Evolutionary conservation across 1,140 invertebrate species (phyloP), one percentile per base, ranked within the genome.

Genomic region (Leptopilina boulardi): DNA sequence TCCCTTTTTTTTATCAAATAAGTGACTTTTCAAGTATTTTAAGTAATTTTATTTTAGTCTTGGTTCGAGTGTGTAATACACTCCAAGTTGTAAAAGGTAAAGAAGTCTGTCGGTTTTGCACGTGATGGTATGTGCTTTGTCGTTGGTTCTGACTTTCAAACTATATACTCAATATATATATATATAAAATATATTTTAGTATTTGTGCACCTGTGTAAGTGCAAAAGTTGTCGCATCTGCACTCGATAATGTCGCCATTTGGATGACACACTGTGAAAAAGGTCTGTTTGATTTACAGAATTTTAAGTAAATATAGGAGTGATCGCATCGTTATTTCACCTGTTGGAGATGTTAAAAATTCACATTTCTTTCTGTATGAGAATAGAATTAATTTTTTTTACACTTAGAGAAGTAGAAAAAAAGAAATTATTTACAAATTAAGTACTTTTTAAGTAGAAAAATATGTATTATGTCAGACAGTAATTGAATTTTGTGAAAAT

Each of bases 111-210:
- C 54, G 56, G 75, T 82, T 38, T 75, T 84, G 66, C 82, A 86
- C 82, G 83, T 84, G 84, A 85, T 70, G 85, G 84, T 66, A 86
- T 86, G 77, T 78, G 75, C 73, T 59, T 66, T 66, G 59, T 66
- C 34, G 23, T 44, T 75, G 56, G 19, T 34, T 21, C 74, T 70
- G 56, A 70, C 34, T 44, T 44, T 73, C 23, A 73, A 30, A 47
- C 71, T 54, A 73, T 47, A 73, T 54, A 73, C 15, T 51, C 44
- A n/a, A 47, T 47, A 47, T 47, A n/a, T n/a, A 6, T 34, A 6
- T 34, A 38, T 38, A 38, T 38, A 71, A n/a, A n/a, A n/a, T 42
- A 54, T 21, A 21, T 30, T 30, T 66, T 30, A 26, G 13, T 66
- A n/a, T n/a, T 30, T 11, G 59, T 30, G 59, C 59, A 66, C 23